phyloP scores from a whole-genome alignment of 2,797 vertebrate genomes.

The Danio albolineatus region DNA sequence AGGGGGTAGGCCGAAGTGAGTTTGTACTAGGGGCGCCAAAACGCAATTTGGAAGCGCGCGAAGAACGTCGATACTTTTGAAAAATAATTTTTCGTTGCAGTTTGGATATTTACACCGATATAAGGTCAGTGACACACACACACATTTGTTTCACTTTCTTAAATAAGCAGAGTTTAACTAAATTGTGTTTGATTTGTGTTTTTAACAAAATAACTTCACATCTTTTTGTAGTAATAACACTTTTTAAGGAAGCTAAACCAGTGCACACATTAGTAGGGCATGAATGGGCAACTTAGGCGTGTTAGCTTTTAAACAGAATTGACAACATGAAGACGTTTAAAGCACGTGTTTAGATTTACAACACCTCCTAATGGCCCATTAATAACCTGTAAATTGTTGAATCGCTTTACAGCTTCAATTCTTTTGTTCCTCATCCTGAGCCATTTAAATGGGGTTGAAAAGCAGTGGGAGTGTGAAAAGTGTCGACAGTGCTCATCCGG shows the following conservation, averaged over 20 bases:
- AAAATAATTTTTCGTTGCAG: not conserved
- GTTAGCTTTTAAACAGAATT: not conserved
- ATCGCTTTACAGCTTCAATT: conserved; percentile 2
- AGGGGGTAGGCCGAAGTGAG: no score
- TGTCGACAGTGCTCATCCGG: conserved; percentile 39
- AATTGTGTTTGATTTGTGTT: no score
- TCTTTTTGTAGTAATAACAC: no score
- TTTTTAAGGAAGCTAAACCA: no score
- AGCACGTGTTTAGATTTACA: not conserved
- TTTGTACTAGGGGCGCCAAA: no score
- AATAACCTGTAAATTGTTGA: conserved; percentile 13
- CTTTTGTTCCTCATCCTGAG: conserved; percentile 40
- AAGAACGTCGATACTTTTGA: no score
- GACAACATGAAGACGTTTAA: not conserved
- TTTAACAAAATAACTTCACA: no score
- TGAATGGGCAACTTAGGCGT: not conserved
- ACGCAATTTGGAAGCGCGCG: not conserved
- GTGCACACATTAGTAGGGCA: not conserved
- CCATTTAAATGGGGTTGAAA: not conserved
- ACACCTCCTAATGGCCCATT: not conserved
- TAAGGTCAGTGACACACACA: no score
- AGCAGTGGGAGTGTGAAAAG: conserved; percentile 37
- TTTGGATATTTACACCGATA: not conserved
- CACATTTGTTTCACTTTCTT: no score
- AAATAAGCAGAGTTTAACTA: no score